phyloP scores from a whole-genome alignment of 2,888 invertebrate species.

The Drymonia ruficornis region DNA sequence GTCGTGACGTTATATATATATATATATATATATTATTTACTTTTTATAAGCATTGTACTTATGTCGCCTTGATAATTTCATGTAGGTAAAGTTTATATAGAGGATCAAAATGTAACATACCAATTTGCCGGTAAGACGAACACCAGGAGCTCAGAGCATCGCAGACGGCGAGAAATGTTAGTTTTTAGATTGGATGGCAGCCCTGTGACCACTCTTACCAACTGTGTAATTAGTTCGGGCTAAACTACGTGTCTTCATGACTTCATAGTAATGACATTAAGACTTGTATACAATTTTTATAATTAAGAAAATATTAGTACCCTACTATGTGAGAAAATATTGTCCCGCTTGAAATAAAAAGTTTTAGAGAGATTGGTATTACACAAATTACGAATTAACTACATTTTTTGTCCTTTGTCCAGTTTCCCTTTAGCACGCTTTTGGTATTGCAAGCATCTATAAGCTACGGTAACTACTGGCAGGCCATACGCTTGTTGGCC shows the following conservation, averaged over 20 bases:
- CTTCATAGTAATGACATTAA: slow-evolving; percentile 7
- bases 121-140: slow-evolving; percentile 21
- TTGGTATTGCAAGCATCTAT: no score
- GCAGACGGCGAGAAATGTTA: slow-evolving; percentile 34
- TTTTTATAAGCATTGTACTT: no score
- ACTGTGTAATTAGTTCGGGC: slow-evolving; percentile 33
- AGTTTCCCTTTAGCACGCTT: no score
- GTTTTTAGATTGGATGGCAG: slow-evolving; percentile 42
- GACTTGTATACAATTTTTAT: slow-evolving; percentile 8
- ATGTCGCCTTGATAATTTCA: no score
- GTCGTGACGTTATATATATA: no score
- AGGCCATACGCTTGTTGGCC: no score
- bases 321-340: no score
- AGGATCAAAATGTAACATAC: slow-evolving; percentile 17
- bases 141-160: slow-evolving; percentile 10
- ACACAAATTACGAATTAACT: no score
- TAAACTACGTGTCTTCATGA: slow-evolving; percentile 20
- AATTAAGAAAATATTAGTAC: not conserved
- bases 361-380: no score
- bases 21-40: no score
- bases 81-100: slow-evolving; percentile 2
- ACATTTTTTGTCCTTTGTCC: no score
- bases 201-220: slow-evolving; percentile 28
- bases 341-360: not conserved
- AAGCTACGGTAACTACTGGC: no score